These are phyloP conservation scores for Periophthalmodon schlosseri DNA, from an alignment of 2,113 vertebrate genomes.

Conservation along the genomic window DNA sequence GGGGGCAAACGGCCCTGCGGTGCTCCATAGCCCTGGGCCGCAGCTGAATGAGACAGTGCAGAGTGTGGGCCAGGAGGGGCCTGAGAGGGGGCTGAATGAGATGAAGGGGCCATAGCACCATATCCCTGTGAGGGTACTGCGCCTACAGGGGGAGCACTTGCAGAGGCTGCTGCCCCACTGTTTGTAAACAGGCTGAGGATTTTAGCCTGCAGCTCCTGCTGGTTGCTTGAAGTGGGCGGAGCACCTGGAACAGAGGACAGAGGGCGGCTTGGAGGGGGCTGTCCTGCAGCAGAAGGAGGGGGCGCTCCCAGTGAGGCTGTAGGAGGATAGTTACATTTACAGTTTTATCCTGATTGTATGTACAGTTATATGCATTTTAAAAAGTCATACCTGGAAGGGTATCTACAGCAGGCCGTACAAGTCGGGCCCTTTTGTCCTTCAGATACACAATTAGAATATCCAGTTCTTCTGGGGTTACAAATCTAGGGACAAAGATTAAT, in stretches of 20 bases:
- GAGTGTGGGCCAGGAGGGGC: conserved; percentile 63
- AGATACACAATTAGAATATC: conserved; percentile 90
- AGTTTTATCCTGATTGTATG: background rate
- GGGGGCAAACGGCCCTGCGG: conserved; percentile 74
- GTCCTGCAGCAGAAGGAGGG: conserved; percentile 35
- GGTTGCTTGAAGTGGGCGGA: conserved; percentile 75
- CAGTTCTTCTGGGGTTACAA: conserved; percentile 88
- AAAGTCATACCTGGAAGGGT: conserved; percentile 78
- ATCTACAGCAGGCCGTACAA: conserved; percentile 79
- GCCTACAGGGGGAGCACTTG: conserved; percentile 7
- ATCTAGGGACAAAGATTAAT: conserved; percentile 65
- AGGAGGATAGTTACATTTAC: background rate
- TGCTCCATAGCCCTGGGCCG: conserved; percentile 66
- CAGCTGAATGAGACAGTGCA: conserved; percentile 63
- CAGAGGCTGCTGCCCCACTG: conserved; percentile 3
- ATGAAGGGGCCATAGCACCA: conserved; percentile 78
- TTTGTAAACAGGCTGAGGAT: conserved; percentile 97
- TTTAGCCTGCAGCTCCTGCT: conserved; percentile 97
- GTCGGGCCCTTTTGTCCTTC: conserved; percentile 87
- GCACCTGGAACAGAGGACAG: conserved; percentile 44
- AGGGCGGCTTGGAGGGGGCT: conserved; percentile 37
- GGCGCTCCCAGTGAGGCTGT: conserved; percentile 43
- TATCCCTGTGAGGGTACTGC: conserved; percentile 40
- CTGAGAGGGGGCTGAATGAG: conserved; percentile 61
- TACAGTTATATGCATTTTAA: background rate